phyloP scores from a whole-genome alignment of 2,888 invertebrate species.

The Euproctis similis region DNA sequence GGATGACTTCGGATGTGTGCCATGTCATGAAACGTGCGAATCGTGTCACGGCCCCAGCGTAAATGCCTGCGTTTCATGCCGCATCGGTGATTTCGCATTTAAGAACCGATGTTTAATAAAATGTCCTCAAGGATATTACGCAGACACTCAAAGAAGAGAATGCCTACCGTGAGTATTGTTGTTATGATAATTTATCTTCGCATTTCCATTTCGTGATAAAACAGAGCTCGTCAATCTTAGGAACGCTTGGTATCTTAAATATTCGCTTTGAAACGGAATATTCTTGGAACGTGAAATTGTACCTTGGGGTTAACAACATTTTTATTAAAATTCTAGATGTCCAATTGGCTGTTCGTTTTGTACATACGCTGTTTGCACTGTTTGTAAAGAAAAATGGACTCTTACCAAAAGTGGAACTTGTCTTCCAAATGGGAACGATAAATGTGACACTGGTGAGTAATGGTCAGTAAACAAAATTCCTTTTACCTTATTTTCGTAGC shows the following conservation, averaged over 20 bases:
- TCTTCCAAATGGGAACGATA: constrained; percentile 82
- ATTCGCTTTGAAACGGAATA: constrained; percentile 15
- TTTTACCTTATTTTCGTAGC: constrained; percentile 20
- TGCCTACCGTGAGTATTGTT: constrained; percentile 77
- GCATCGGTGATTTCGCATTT: constrained; percentile 81
- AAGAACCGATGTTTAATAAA: constrained; percentile 82
- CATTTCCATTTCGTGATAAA: constrained; percentile 26
- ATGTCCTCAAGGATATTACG: constrained; percentile 84
- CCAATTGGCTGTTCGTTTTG: constrained; percentile 87
- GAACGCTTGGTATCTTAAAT: constrained; percentile 20
- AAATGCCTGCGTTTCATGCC: constrained; percentile 87
- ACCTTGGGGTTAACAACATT: too few relatives aligned
- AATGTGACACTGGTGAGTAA: constrained; percentile 83
- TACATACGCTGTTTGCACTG: constrained; percentile 81
- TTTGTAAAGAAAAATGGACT: constrained; percentile 84
- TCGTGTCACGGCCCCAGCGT: constrained; percentile 87
- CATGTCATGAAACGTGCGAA: constrained; percentile 86
- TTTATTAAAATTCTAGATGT: constrained; percentile 80
- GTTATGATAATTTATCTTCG: constrained; percentile 34
- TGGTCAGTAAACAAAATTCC: constrained; percentile 24
- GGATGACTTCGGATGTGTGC: constrained; percentile 87
- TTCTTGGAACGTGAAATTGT: constrained; percentile 21
- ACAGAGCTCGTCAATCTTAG: constrained; percentile 25
- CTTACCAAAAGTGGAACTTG: constrained; percentile 84
- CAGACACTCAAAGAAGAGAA: constrained; percentile 85